Conservation (phyloP, 1,140 invertebrate species). For the Habropoda laboriosa region DNA sequence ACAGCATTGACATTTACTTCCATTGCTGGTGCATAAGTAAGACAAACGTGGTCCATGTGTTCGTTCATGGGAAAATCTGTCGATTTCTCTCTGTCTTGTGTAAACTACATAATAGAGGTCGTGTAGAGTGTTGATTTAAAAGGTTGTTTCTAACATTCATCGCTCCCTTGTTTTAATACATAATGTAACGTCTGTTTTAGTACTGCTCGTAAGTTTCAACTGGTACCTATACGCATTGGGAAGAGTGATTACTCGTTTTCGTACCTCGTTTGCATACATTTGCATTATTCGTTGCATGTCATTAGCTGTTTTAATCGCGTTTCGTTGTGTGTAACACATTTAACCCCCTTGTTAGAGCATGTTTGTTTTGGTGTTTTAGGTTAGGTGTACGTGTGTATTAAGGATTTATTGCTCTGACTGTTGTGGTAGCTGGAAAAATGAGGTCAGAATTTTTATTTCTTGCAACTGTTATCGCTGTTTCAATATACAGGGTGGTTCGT, state of each 20-base stretch:
- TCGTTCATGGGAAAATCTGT: background rate
- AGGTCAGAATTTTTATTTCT: too few species aligned
- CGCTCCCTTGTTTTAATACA: background rate
- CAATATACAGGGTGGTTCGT: too few species aligned
- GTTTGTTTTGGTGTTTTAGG: too few species aligned
- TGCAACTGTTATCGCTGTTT: too few species aligned
- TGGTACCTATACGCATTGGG: background rate
- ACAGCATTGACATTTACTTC: conserved; percentile 7
- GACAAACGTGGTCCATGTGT: background rate
- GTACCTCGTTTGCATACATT: background rate
- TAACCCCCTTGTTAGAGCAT: too few species aligned
- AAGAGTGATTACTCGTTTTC: background rate
- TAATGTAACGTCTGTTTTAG: too few species aligned
- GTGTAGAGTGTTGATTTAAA: background rate
- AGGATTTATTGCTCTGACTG: too few species aligned
- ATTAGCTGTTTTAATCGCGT: too few species aligned
- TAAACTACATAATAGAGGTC: background rate
- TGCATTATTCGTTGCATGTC: background rate
- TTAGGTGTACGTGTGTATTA: too few species aligned
- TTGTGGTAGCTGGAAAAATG: too few species aligned
- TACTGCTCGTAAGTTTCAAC: background rate
- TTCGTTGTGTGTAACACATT: background rate
- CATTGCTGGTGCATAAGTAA: background rate
- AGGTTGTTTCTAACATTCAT: background rate
- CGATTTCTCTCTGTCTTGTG: background rate